These are phyloP conservation scores for Corythornis madagascariensis DNA, from an alignment of 2,113 vertebrate genomes.

Conservation along the genomic window DNA sequence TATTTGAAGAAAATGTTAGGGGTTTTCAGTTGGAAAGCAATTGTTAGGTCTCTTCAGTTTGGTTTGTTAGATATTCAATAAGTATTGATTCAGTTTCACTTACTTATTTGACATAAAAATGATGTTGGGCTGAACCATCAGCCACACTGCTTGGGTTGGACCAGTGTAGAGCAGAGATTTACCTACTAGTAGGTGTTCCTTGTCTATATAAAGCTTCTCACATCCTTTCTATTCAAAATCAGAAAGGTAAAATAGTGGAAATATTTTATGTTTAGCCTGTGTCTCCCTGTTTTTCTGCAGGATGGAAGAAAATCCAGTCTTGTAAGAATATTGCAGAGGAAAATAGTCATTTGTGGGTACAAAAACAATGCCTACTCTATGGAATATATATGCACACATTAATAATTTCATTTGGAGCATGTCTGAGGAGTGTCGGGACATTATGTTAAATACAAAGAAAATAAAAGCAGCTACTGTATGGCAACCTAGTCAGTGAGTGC, in stretches of 20 bases:
- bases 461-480: constrained; percentile 24
- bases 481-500: not conserved
- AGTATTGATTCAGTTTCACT: not conserved
- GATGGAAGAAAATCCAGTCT: not conserved
- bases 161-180: not conserved
- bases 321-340: not conserved
- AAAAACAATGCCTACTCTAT: not conserved
- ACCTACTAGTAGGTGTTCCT: not conserved
- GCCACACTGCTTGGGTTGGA: not conserved
- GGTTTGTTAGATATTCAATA: not conserved
- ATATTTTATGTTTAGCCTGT: not conserved
- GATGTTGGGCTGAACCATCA: not conserved
- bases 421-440: not conserved
- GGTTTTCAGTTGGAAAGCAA: not conserved
- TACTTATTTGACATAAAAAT: not conserved
- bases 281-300: not conserved
- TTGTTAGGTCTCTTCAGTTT: not conserved
- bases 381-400: not conserved
- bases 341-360: not conserved
- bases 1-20: not conserved
- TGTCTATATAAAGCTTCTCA: not conserved
- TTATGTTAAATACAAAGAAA: constrained; percentile 31
- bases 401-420: constrained; percentile 7
- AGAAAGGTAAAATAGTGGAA: not conserved
- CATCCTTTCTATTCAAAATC: not conserved